Conservation (phyloP, 2,888 invertebrate genomes). For the Xylocampa areola region DNA sequence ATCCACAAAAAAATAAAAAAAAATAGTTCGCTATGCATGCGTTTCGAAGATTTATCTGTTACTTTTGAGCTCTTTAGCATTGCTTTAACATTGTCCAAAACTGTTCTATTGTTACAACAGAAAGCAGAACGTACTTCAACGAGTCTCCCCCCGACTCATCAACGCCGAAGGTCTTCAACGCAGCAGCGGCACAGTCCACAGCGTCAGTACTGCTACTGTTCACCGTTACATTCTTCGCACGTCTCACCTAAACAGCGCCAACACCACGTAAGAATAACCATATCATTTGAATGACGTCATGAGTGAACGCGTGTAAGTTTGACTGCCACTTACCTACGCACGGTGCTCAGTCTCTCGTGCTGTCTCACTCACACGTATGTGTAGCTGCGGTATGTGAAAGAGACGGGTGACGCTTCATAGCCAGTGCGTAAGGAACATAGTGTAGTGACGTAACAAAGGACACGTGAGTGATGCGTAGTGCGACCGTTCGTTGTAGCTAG, state of each 20-base stretch:
- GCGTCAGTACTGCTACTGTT: conserved; percentile 59
- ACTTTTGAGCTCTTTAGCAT: background rate
- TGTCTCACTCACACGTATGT: conserved; percentile 33
- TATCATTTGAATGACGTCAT: conserved; percentile 72
- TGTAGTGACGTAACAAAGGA: conserved; percentile 68
- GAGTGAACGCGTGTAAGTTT: conserved; percentile 62
- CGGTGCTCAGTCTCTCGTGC: conserved; percentile 28
- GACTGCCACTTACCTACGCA: conserved; percentile 51
- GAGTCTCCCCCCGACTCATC: conserved; percentile 73
- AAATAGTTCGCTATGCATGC: too few relatives aligned
- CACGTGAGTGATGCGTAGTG: conserved; percentile 56
- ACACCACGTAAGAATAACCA: conserved; percentile 69
- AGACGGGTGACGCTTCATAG: conserved; percentile 10
- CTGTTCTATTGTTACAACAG: conserved; percentile 50
- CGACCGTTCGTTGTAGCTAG: conserved; percentile 67
- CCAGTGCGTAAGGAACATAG: conserved; percentile 42
- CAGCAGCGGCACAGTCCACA: conserved; percentile 56
- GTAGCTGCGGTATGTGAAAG: conserved; percentile 6
- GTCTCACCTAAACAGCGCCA: conserved; percentile 65
- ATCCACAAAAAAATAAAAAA: too few relatives aligned
- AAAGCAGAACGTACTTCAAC: conserved; percentile 55
- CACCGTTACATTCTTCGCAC: conserved; percentile 57
- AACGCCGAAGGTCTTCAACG: conserved; percentile 69
- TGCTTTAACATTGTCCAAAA: background rate
- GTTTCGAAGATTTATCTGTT: too few relatives aligned